phyloP scores from a whole-genome alignment of 1,140 invertebrate species.

The Cotesia vestalis region DNA sequence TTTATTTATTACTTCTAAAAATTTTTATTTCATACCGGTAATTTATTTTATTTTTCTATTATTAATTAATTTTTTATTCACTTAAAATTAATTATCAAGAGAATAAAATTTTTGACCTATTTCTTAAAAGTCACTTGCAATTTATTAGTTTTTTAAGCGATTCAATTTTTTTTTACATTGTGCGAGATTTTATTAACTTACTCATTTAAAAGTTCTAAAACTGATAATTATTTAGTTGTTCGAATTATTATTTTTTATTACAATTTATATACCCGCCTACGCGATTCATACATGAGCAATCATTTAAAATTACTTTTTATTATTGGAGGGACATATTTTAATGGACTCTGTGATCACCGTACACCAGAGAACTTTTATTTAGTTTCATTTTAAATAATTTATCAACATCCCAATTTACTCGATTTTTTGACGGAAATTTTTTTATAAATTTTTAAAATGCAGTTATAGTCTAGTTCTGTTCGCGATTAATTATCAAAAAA shows the following conservation, averaged over 20 bases:
- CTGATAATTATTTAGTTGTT: slow-evolving; percentile 11
- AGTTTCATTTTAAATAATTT: neutral
- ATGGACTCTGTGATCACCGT: slow-evolving; percentile 40
- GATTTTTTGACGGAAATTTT: no score
- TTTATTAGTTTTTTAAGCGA: slow-evolving; percentile 7
- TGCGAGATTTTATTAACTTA: slow-evolving; percentile 10
- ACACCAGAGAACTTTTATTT: slow-evolving; percentile 22
- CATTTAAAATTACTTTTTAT: slow-evolving; percentile 46
- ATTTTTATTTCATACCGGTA: slow-evolving; percentile 11
- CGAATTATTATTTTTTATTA: slow-evolving; percentile 11
- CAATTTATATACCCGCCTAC: slow-evolving; percentile 28
- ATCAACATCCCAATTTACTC: no score
- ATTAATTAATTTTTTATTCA: slow-evolving; percentile 2
- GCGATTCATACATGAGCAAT: slow-evolving; percentile 48
- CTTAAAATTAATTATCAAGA: neutral
- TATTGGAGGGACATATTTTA: slow-evolving; percentile 45
- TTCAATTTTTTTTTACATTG: neutral
- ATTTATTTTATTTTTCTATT: neutral
- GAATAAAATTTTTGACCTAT: neutral
- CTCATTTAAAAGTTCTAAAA: slow-evolving; percentile 13
- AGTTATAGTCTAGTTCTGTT: neutral
- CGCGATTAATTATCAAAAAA: slow-evolving; percentile 6
- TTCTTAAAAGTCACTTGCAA: neutral
- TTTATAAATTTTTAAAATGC: slow-evolving; percentile 10
- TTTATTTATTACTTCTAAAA: slow-evolving; percentile 15